Percentiles rank a stretch among this genome's conserved stretches.
These are phyloP conservation scores for Microctenopoma stevenorrisi DNA, from an alignment of 2,797 vertebrate genomes.

Conservation along the genomic window DNA sequence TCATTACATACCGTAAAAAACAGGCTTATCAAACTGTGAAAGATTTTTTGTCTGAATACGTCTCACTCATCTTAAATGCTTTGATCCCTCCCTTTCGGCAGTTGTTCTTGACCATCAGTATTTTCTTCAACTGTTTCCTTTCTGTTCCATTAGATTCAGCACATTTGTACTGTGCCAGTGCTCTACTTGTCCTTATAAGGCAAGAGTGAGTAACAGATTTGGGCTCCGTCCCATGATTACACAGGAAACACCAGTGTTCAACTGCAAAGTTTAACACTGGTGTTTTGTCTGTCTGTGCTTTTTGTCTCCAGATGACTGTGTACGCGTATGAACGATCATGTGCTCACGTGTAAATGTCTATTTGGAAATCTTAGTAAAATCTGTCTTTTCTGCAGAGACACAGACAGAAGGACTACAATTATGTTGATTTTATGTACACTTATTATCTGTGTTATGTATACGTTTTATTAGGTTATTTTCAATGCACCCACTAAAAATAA, in stretches of 20 bases:
- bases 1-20: neutral
- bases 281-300: too few species aligned
- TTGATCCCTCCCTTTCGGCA: conserved; percentile 30
- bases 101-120: conserved; percentile 49
- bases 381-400: neutral
- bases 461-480: conserved; percentile 18
- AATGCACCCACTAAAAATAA: conserved; percentile 40
- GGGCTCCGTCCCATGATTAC: conserved; percentile 42
- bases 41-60: conserved; percentile 1
- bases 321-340: neutral
- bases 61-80: neutral
- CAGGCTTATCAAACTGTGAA: conserved; percentile 5
- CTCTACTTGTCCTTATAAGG: conserved; percentile 68
- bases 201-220: conserved; percentile 27
- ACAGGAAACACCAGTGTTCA: conserved; percentile 33
- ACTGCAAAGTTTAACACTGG: conserved; percentile 7
- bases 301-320: neutral
- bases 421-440: conserved; percentile 36
- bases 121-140: conserved; percentile 53
- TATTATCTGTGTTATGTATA: neutral
- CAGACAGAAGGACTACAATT: conserved; percentile 3
- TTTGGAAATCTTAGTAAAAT: conserved; percentile 30
- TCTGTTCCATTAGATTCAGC: conserved; percentile 70
- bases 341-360: neutral
- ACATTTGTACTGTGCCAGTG: conserved; percentile 52